Percentiles rank a stretch among this genome's conserved stretches.
phyloP scores from a whole-genome alignment of 2,113 vertebrate species.

The Sinocyclocheilus maitianheensis region DNA sequence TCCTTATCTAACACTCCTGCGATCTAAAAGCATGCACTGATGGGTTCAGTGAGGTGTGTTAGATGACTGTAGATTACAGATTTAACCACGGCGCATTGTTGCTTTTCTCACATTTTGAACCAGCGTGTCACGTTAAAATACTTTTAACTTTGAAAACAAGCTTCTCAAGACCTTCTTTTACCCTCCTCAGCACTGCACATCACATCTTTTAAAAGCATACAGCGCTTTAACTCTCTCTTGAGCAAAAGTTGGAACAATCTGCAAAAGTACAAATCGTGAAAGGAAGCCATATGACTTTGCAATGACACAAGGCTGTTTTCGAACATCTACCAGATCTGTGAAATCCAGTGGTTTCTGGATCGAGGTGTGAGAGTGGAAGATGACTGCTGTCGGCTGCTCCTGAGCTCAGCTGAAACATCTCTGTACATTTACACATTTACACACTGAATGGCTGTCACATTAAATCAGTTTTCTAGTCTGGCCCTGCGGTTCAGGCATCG shows the following conservation, averaged over 20 bases:
- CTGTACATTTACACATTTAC: neutral
- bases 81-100: no score
- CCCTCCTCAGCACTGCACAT: no score
- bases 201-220: no score
- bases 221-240: neutral
- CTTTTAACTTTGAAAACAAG: neutral
- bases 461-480: neutral
- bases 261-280: neutral
- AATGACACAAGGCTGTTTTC: neutral
- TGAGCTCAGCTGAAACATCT: neutral
- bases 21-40: no score
- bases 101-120: neutral
- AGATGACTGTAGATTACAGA: neutral
- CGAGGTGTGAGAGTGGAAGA: neutral
- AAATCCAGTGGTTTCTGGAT: neutral
- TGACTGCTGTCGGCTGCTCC: neutral
- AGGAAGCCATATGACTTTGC: neutral
- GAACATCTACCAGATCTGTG: neutral
- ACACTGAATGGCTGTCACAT: neutral
- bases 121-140: neutral
- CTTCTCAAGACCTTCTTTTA: no score
- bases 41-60: neutral
- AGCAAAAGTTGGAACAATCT: neutral
- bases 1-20: no score
- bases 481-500: neutral